Evolutionary conservation across 2,888 invertebrate genomes (phyloP).

Genomic region (Gnatocerus cornutus): DNA sequence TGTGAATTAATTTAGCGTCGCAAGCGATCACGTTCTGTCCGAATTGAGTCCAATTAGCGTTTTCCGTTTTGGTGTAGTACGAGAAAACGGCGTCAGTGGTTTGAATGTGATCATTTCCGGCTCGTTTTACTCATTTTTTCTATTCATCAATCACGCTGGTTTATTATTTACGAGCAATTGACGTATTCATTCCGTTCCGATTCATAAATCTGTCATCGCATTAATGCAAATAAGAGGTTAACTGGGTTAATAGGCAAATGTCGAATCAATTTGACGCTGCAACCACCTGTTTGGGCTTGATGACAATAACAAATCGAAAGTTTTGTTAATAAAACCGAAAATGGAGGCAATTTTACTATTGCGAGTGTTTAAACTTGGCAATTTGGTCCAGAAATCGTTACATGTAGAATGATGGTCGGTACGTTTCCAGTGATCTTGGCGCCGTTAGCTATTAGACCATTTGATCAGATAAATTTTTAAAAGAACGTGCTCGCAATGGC

Average conservation of each 20-base stretch:
- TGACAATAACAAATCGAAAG: conserved; percentile 11
- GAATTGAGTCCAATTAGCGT: conserved; percentile 25
- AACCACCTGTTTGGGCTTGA: conserved; percentile 38
- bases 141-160: background rate
- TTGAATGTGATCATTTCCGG: conserved; percentile 5
- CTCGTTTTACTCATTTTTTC: background rate
- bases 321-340: background rate
- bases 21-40: conserved; percentile 13
- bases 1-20: conserved; percentile 1
- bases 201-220: conserved; percentile 40
- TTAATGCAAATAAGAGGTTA: conserved; percentile 47
- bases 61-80: conserved; percentile 9
- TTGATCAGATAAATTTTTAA: conserved; percentile 38
- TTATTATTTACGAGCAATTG: conserved; percentile 33
- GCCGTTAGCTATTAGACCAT: conserved; percentile 37
- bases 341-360: background rate
- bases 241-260: conserved; percentile 48
- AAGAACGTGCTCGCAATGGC: conserved; percentile 35
- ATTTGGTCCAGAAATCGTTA: conserved; percentile 2
- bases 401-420: conserved; percentile 15
- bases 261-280: conserved; percentile 46
- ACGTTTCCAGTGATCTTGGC: conserved; percentile 38
- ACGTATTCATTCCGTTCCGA: conserved; percentile 36
- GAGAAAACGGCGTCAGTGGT: background rate
- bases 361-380: conserved; percentile 9